Evolutionary conservation across 2,113 vertebrate genomes (phyloP).

Genomic region (Anarrhichthys ocellatus): DNA sequence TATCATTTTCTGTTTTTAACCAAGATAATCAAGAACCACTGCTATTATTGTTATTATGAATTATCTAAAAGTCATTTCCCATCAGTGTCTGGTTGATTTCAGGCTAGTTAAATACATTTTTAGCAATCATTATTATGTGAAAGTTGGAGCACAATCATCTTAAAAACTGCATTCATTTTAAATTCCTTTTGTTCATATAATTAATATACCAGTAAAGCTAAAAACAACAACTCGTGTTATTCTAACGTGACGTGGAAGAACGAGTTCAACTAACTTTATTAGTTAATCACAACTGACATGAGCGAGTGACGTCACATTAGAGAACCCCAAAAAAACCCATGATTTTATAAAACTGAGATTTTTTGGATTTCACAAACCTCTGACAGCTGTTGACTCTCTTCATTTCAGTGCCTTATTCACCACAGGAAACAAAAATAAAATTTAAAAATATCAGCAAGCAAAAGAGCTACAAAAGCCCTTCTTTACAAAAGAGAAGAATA

Average conservation of each 20-base stretch:
- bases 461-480: background rate
- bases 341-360: no score
- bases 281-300: background rate
- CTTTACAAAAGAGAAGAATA: background rate
- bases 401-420: slow-evolving; percentile 47
- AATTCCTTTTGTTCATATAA: background rate
- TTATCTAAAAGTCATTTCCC: background rate
- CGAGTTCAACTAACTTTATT: background rate
- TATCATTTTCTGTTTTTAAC: background rate
- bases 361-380: slow-evolving; percentile 70
- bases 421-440: background rate
- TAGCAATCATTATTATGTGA: background rate
- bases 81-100: background rate
- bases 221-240: no score
- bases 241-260: background rate
- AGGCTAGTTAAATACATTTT: background rate
- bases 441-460: slow-evolving; percentile 1
- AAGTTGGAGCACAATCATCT: background rate
- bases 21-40: background rate
- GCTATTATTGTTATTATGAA: background rate
- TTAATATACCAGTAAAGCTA: no score
- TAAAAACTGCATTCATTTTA: background rate
- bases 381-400: slow-evolving; percentile 74
- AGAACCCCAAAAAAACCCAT: no score
- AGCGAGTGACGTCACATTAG: no score